phyloP scores from a whole-genome alignment of 2,113 vertebrate genomes.

The Spermophilus dauricus region DNA sequence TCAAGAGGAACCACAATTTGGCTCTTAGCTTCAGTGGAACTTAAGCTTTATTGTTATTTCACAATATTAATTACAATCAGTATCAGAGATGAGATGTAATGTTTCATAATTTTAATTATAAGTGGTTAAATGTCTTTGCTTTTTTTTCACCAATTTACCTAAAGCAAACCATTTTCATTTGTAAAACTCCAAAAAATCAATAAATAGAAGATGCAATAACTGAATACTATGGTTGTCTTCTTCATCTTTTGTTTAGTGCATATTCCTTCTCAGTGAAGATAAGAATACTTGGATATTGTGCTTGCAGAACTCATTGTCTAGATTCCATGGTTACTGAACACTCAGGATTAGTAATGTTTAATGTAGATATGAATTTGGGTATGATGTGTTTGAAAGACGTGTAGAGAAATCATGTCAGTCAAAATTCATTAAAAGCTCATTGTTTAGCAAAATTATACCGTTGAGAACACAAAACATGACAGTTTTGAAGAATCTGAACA shows the following conservation, averaged over 20 bases:
- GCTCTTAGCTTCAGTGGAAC: not conserved
- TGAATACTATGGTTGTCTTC: not conserved
- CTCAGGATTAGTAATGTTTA: not conserved
- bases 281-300: not conserved
- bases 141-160: not conserved
- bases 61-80: not conserved
- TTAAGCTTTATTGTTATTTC: not conserved
- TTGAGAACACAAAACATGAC: conserved; percentile 55
- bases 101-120: not conserved
- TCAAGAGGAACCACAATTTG: not conserved
- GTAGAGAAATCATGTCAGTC: conserved; percentile 48
- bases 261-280: not conserved
- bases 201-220: not conserved
- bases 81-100: not conserved
- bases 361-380: not conserved
- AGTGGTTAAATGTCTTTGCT: not conserved
- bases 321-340: not conserved
- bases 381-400: conserved; percentile 22
- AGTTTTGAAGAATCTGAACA: conserved; percentile 26
- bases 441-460: conserved; percentile 49
- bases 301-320: not conserved
- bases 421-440: conserved; percentile 55
- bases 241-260: conserved; percentile 26
- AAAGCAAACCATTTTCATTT: conserved; percentile 21
- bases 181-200: conserved; percentile 10